Percentiles rank a stretch among this genome's conserved stretches.
Conservation (phyloP, 1,140 invertebrate genomes). For the Pachypsylla venusta region DNA sequence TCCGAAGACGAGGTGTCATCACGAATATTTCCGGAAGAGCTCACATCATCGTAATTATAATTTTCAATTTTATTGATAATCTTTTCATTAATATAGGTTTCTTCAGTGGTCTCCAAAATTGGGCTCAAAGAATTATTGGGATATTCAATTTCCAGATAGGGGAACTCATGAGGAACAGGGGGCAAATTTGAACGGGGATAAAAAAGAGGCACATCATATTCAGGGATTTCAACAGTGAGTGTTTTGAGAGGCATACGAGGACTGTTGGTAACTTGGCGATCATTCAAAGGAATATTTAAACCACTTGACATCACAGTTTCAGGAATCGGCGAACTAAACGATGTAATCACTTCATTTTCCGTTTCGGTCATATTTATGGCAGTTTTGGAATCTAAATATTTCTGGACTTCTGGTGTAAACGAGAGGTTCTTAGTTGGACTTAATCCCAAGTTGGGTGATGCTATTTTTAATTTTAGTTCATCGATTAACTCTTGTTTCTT, state of each 20-base stretch:
- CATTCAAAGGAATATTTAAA: neutral
- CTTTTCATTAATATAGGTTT: neutral
- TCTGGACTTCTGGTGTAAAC: neutral
- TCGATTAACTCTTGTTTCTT: too few relatives aligned
- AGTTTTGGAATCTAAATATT: neutral
- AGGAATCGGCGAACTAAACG: neutral
- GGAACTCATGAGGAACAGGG: too few relatives aligned
- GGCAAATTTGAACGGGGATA: too few relatives aligned
- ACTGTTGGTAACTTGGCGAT: neutral
- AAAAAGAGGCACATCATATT: too few relatives aligned
- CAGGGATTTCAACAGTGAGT: too few relatives aligned
- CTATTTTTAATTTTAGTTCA: neutral
- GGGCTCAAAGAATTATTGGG: neutral
- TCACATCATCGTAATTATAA: constrained; percentile 4
- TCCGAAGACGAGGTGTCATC: constrained; percentile 1
- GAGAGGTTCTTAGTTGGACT: neutral
- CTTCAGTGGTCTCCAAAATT: constrained; percentile 1
- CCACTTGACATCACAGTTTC: neutral
- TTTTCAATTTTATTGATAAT: neutral
- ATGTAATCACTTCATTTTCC: neutral
- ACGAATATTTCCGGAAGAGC: neutral
- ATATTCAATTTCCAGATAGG: too few relatives aligned
- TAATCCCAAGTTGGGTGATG: neutral
- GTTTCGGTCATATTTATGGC: neutral
- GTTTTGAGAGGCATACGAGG: too few relatives aligned